Evolutionary conservation across 2,797 vertebrate species (phyloP), one percentile per base, ranked within the genome.

Genomic region (Thaleichthys pacificus): DNA sequence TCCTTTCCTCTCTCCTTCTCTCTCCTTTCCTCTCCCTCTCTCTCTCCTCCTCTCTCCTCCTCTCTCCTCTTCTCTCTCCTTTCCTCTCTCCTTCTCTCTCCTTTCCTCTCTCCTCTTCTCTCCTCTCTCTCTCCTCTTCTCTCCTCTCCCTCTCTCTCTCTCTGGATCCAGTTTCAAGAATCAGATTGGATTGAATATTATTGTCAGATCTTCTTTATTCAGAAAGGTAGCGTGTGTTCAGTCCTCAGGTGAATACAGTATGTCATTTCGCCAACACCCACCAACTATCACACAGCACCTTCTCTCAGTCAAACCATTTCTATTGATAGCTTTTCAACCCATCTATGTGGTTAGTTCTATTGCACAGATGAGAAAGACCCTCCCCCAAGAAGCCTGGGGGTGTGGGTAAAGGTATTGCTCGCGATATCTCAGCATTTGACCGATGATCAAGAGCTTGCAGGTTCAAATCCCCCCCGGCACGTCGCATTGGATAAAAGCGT

Each of bases 21-120:
- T 63, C 1, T 77, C 68, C 32, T 24, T 49, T 3, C 61, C 35
- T 74, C 68, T 75, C 62, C 24, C 24, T 24, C 24, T 24, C n/a
- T 67, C 65, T 0, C 83, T 73, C 35, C 30, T n/a, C 54, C 38
- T 42, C 7, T 75, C 64, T n/a, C 68, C 47, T 61, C 0, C 76
- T 65, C 35, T 42, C 49, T 4, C 61, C 28, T 74, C 68, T 75
- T 5, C 4, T 5, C 32, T 35, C 35, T 35, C 24, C n/a, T n/a
- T n/a, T 3, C 35, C 49, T 6, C 61, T 30, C 51, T 35, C 54
- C 32, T 9, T 64, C 17, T 70, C 32, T 63, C 1, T 77, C 68
- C 32, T 24, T 49, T 3, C 61, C 35, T 74, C 68, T 75, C 62
- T 24, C 24, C 24, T 24, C 24, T 24, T 67, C 65, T 0, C 83